Evolutionary conservation across 2,888 invertebrate genomes (phyloP).

Genomic region (Tenthredo livida): DNA sequence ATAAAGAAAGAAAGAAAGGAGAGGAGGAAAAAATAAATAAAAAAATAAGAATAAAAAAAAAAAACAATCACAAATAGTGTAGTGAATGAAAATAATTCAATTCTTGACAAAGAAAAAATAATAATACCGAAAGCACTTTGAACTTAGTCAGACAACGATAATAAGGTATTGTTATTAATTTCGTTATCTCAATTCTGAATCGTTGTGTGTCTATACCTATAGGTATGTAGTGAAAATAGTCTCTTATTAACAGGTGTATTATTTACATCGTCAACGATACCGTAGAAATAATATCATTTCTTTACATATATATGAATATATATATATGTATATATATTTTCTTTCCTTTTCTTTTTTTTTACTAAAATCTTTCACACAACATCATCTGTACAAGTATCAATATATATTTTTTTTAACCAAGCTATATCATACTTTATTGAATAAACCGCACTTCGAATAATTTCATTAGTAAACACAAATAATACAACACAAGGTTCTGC

Average conservation of each 20-base stretch:
- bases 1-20: neutral
- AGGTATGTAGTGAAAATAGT: neutral
- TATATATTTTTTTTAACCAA: constrained; percentile 5
- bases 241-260: constrained; percentile 21
- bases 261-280: constrained; percentile 21
- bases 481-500: constrained; percentile 57
- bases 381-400: neutral
- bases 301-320: too few species aligned
- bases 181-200: constrained; percentile 24
- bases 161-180: constrained; percentile 41
- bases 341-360: neutral
- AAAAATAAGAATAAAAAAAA: neutral
- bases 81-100: neutral
- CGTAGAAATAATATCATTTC: neutral
- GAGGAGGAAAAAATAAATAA: neutral
- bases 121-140: constrained; percentile 39
- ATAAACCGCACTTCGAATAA: constrained; percentile 35
- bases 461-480: constrained; percentile 50
- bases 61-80: neutral
- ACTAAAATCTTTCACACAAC: neutral
- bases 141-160: constrained; percentile 26
- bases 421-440: constrained; percentile 39
- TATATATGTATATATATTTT: too few species aligned
- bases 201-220: too few species aligned
- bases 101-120: constrained; percentile 18